phyloP scores from a whole-genome alignment of 2,888 invertebrate genomes.

The Callosobruchus maculatus region DNA sequence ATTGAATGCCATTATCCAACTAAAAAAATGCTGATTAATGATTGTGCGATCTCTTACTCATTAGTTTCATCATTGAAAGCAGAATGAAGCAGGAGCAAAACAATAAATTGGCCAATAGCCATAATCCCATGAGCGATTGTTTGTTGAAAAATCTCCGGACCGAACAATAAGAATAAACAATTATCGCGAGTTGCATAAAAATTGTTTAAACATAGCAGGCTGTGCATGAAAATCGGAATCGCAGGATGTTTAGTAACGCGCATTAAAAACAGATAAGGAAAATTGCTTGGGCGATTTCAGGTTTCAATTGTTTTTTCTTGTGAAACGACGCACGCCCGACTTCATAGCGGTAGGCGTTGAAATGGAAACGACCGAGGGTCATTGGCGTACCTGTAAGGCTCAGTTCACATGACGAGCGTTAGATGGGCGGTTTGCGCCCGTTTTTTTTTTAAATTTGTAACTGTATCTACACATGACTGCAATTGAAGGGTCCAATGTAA shows the following conservation, averaged over 20 bases:
- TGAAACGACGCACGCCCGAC: neutral
- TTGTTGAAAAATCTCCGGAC: constrained; percentile 13
- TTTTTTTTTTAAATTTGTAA: no score
- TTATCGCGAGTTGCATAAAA: neutral
- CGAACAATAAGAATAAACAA: neutral
- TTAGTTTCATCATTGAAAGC: neutral
- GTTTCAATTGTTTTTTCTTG: constrained; percentile 26
- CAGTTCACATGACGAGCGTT: no score
- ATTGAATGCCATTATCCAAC: no score
- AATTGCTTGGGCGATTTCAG: constrained; percentile 8
- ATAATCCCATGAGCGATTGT: constrained; percentile 22
- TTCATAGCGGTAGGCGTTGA: neutral
- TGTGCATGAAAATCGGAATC: constrained; percentile 25
- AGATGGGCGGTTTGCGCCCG: no score
- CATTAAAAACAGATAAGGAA: constrained; percentile 38
- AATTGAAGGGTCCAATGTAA: no score
- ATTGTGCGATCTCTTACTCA: neutral
- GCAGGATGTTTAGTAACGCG: constrained; percentile 36
- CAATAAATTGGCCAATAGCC: neutral
- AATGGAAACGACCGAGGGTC: neutral
- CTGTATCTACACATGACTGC: no score
- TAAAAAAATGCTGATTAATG: neutral
- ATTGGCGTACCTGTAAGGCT: neutral
- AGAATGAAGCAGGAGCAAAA: neutral
- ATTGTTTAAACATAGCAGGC: constrained; percentile 1